phyloP scores from a whole-genome alignment of 1,140 invertebrate genomes.

The Physella acuta region DNA sequence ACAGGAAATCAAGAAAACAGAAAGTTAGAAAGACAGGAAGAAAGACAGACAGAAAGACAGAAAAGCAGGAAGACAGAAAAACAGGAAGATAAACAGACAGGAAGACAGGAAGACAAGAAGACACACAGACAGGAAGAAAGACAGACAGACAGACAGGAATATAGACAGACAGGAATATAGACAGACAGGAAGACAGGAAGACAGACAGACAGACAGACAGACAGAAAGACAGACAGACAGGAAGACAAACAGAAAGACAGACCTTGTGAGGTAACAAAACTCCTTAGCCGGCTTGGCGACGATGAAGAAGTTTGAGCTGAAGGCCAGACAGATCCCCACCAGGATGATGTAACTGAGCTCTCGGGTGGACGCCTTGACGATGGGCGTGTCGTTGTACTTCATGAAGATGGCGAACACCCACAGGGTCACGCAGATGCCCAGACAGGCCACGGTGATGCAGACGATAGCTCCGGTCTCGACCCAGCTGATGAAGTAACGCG shows the following conservation, averaged over 20 bases:
- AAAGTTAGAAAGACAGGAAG: background rate
- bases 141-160: too few relatives aligned
- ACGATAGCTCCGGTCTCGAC: constrained; percentile 65
- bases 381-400: constrained; percentile 73
- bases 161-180: background rate
- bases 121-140: too few relatives aligned
- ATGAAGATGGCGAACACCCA: constrained; percentile 68
- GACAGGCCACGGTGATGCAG: constrained; percentile 65
- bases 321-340: constrained; percentile 67
- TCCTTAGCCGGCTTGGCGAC: constrained; percentile 71
- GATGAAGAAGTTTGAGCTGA: constrained; percentile 70
- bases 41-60: too few relatives aligned
- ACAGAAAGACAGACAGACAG: too few relatives aligned
- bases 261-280: constrained; percentile 70
- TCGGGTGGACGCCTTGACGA: constrained; percentile 76
- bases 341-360: constrained; percentile 80
- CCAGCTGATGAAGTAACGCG: constrained; percentile 67
- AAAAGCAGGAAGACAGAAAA: too few relatives aligned
- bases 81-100: too few relatives aligned
- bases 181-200: background rate
- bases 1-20: background rate
- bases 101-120: too few relatives aligned
- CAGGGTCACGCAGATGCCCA: constrained; percentile 71
- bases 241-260: background rate
- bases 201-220: too few relatives aligned